phyloP scores from a whole-genome alignment of 2,113 vertebrate species.

The Monarcha castaneiventris region DNA sequence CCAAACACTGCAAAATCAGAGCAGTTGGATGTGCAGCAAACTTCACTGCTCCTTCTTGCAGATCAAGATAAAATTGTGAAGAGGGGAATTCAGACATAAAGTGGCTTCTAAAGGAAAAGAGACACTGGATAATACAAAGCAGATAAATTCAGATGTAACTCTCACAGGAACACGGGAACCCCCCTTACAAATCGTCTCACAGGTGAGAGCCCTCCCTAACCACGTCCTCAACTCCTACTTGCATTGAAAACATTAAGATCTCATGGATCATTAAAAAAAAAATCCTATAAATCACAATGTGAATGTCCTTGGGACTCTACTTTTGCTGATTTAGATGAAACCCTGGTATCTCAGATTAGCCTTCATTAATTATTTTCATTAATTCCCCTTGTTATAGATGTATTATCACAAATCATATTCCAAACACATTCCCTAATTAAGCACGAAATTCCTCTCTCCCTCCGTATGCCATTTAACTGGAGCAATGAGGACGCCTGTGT shows the following conservation, averaged over 20 bases:
- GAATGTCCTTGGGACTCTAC: slow-evolving; percentile 6
- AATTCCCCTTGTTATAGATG: slow-evolving; percentile 16
- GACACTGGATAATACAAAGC: background rate
- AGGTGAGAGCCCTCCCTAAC: background rate
- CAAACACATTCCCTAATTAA: slow-evolving; percentile 27
- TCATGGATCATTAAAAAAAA: background rate
- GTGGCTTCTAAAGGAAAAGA: slow-evolving; percentile 4
- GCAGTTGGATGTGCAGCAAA: background rate
- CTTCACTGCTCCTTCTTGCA: slow-evolving; percentile 17
- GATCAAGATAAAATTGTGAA: slow-evolving; percentile 26
- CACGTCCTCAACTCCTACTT: background rate
- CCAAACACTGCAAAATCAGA: slow-evolving; percentile 44
- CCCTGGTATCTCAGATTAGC: background rate
- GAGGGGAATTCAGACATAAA: slow-evolving; percentile 40
- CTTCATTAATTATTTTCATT: slow-evolving; percentile 47
- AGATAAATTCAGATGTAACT: background rate
- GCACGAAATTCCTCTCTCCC: background rate
- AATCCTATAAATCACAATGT: background rate
- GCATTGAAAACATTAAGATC: background rate
- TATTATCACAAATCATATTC: slow-evolving; percentile 32
- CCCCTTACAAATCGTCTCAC: background rate
- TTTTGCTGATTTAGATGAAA: slow-evolving; percentile 43
- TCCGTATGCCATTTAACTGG: background rate
- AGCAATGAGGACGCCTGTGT: background rate
- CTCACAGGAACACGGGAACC: background rate